These are phyloP conservation scores for Tetragonula clypearis DNA, from an alignment of 1,140 invertebrate genomes.

Conservation along the genomic window DNA sequence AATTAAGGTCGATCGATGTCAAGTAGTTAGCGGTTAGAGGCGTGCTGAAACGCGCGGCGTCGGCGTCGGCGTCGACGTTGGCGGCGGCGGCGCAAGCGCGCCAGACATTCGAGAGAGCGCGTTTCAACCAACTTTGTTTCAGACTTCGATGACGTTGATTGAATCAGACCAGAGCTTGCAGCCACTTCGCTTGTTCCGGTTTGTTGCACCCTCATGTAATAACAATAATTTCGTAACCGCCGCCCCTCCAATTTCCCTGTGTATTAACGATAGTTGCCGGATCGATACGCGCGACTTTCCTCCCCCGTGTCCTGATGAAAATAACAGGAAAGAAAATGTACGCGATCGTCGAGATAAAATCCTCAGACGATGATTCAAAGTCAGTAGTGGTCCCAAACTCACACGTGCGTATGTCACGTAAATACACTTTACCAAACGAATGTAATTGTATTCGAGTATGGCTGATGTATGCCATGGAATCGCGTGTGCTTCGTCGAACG, in stretches of 20 bases:
- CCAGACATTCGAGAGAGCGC: slow-evolving; percentile 3
- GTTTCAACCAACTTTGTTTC: slow-evolving; percentile 44
- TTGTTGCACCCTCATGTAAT: slow-evolving; percentile 19
- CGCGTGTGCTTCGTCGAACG: too few species aligned
- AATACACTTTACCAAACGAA: too few species aligned
- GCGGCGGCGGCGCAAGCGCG: slow-evolving; percentile 15
- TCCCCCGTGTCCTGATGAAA: background rate
- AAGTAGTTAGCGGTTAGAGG: slow-evolving; percentile 50
- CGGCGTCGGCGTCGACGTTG: background rate
- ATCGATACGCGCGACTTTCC: background rate
- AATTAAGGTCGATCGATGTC: slow-evolving; percentile 55
- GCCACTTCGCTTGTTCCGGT: slow-evolving; percentile 17
- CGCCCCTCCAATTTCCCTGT: too few species aligned
- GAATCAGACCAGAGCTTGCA: slow-evolving; percentile 40
- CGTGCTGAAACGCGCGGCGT: slow-evolving; percentile 10
- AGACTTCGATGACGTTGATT: slow-evolving; percentile 46
- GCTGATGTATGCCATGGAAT: too few species aligned
- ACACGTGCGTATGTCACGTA: too few species aligned
- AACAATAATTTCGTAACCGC: slow-evolving; percentile 34
- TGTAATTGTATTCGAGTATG: too few species aligned
- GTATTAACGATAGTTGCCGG: background rate
- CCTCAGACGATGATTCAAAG: background rate
- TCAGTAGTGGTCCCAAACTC: too few species aligned
- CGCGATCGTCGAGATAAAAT: background rate
- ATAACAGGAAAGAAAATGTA: background rate